Percentiles rank a stretch among this genome's conserved stretches.
Evolutionary conservation across 1,140 invertebrate species (phyloP).

Genomic region (Piezodorus guildinii): DNA sequence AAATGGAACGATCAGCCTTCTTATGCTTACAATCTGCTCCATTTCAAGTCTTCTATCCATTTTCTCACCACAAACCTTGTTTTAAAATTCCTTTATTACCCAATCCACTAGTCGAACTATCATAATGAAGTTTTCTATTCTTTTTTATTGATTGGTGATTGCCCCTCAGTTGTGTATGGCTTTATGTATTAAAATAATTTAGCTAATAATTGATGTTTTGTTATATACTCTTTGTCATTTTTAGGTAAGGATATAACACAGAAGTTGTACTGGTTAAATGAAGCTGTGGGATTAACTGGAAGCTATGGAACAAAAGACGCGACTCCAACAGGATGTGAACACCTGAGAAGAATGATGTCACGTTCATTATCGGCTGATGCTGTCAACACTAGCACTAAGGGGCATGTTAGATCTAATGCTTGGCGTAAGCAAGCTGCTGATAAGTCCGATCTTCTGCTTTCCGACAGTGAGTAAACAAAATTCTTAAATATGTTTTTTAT

Average conservation of each 20-base stretch:
- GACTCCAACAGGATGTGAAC: conserved; percentile 30
- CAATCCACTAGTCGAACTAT: no score
- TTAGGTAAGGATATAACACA: conserved; percentile 71
- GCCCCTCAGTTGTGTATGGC: no score
- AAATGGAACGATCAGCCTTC: no score
- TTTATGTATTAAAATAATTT: no score
- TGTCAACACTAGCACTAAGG: conserved; percentile 61
- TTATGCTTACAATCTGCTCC: no score
- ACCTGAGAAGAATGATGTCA: conserved; percentile 40
- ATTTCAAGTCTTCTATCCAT: no score
- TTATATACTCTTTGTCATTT: background rate
- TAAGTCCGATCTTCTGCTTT: conserved; percentile 35
- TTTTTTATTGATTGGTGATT: no score
- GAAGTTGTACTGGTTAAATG: conserved; percentile 70
- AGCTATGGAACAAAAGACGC: conserved; percentile 38
- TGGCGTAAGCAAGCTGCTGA: conserved; percentile 40
- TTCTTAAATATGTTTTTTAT: background rate
- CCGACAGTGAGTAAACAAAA: conserved; percentile 32
- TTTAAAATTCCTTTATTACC: no score
- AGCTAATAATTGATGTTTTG: no score
- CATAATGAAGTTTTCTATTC: no score
- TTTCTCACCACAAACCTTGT: no score
- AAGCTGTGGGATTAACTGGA: conserved; percentile 44
- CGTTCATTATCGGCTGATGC: conserved; percentile 63
- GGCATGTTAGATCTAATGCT: conserved; percentile 52